Conservation (phyloP, 2,888 invertebrate genomes). For the Synanthedon tipuliformis region DNA sequence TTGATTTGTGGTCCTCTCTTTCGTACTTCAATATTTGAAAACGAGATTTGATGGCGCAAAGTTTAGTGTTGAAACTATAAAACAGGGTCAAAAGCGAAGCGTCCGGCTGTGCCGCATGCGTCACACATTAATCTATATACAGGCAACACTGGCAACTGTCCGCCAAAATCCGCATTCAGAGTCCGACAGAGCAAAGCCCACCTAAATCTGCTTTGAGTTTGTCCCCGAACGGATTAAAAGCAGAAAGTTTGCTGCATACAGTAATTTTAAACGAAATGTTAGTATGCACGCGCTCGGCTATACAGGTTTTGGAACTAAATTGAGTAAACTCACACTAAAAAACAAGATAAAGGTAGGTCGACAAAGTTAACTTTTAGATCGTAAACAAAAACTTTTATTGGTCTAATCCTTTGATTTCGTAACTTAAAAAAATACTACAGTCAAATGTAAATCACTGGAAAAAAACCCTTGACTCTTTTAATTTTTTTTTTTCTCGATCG, state of each 20-base stretch:
- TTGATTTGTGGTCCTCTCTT: too few relatives aligned
- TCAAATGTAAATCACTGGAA: too few relatives aligned
- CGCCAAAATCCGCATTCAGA: constrained; percentile 42
- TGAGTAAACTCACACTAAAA: too few relatives aligned
- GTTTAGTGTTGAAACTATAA: constrained; percentile 27
- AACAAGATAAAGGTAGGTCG: too few relatives aligned
- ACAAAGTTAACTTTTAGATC: too few relatives aligned
- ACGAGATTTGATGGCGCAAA: constrained; percentile 2
- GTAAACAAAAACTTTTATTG: too few relatives aligned
- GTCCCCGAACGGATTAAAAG: constrained; percentile 51
- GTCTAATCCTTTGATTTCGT: too few relatives aligned
- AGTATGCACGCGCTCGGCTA: neutral
- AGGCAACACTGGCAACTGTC: constrained; percentile 19
- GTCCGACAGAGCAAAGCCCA: constrained; percentile 46
- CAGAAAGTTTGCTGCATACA: constrained; percentile 39
- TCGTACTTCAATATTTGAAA: too few relatives aligned
- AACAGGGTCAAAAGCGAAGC: constrained; percentile 7
- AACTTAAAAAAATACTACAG: too few relatives aligned
- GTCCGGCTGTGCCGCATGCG: constrained; percentile 28
- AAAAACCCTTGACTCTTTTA: too few relatives aligned
- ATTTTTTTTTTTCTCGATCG: too few relatives aligned
- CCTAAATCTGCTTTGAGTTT: constrained; percentile 56
- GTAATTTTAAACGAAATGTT: constrained; percentile 26
- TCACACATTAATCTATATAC: constrained; percentile 46
- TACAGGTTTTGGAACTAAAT: neutral